Evolutionary conservation across 2,113 vertebrate species (phyloP).

Genomic region (Anseranas semipalmata): DNA sequence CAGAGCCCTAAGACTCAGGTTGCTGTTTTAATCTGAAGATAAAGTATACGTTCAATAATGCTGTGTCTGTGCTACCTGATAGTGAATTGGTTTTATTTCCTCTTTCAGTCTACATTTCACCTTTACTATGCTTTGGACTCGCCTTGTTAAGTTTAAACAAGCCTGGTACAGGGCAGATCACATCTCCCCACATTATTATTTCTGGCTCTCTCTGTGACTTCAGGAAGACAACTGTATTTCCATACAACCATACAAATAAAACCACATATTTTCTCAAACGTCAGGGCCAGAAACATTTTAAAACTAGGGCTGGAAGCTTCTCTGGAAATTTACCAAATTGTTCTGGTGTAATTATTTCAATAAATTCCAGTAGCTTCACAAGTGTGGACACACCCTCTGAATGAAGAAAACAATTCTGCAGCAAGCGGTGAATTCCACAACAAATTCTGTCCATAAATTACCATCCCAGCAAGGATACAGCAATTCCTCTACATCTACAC

Average conservation of each 20-base stretch:
- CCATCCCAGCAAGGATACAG: background rate
- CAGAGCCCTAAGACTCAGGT: background rate
- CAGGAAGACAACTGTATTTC: conserved; percentile 12
- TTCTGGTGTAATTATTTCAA: conserved; percentile 32
- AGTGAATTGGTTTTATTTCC: background rate
- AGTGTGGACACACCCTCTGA: background rate
- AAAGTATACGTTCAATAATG: background rate
- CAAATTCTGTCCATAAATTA: conserved; percentile 28
- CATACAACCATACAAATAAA: background rate
- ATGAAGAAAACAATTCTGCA: background rate
- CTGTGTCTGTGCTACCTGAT: background rate
- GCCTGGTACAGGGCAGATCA: background rate
- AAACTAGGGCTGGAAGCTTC: background rate
- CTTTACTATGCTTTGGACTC: background rate
- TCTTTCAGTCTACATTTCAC: background rate
- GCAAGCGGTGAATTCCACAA: conserved; percentile 8
- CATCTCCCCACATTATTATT: background rate
- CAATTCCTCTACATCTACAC: background rate
- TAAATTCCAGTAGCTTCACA: conserved; percentile 44
- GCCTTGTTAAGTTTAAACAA: conserved; percentile 23
- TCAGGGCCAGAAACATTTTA: background rate
- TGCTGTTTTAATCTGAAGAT: background rate
- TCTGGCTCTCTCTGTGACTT: conserved; percentile 18
- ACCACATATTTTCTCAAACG: conserved; percentile 8
- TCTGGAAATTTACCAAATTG: conserved; percentile 35